A percentile compares a stretch with the other conserved stretches of the same genome.
These are phyloP conservation scores for Helogale parvula DNA, from an alignment of 2,113 vertebrate genomes.

Conservation along the genomic window DNA sequence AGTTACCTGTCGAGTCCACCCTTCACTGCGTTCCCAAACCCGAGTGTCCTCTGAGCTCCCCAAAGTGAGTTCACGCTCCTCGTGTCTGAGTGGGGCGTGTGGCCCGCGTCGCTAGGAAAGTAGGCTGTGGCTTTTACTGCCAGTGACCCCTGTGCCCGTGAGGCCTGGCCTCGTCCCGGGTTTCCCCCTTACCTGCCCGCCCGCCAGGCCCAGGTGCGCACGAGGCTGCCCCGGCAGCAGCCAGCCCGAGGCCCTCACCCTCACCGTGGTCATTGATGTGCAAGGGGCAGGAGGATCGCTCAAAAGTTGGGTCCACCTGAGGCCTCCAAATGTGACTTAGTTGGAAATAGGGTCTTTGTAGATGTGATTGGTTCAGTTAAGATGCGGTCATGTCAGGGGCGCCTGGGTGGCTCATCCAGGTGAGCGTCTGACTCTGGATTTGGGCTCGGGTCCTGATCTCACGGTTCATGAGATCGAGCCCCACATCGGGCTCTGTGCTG, in stretches of 20 bases:
- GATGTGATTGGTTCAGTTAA: background rate
- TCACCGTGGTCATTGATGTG: background rate
- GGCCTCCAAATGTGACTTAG: background rate
- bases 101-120: background rate
- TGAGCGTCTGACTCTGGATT: too few relatives aligned
- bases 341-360: background rate
- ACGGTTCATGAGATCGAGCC: too few relatives aligned
- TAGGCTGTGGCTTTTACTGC: background rate
- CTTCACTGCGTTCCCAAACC: accelerated
- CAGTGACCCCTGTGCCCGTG: accelerated
- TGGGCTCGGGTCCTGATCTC: too few relatives aligned
- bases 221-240: background rate
- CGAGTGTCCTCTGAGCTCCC: background rate
- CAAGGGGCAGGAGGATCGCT: background rate
- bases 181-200: background rate
- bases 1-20: accelerated
- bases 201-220: accelerated
- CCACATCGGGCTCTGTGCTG: too few relatives aligned
- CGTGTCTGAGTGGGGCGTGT: background rate
- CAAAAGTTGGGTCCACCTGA: background rate
- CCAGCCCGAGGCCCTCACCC: accelerated
- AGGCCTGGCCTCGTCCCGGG: background rate
- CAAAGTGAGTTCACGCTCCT: too few relatives aligned
- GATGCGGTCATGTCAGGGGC: background rate
- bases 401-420: too few relatives aligned